A percentile compares a stretch with the other conserved stretches of the same genome.
Conservation (phyloP, 2,113 vertebrate species). For the Hypocryptadius cinnamomeus region DNA sequence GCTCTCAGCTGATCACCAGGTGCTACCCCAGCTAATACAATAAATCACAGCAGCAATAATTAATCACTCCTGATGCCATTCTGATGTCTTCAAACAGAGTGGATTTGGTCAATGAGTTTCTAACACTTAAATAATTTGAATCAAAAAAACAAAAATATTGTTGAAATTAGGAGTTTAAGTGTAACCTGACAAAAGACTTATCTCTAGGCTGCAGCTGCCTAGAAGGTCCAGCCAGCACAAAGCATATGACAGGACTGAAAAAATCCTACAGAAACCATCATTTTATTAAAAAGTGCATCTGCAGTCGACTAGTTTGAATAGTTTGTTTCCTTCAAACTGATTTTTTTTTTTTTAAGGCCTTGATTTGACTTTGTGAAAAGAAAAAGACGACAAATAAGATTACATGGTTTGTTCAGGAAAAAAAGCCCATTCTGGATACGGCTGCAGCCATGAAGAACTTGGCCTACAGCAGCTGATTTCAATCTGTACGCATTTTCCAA, state of each 20-base stretch:
- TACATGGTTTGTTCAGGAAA: not conserved
- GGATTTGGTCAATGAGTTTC: not conserved
- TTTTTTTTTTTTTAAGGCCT: not conserved
- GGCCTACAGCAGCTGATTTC: not conserved
- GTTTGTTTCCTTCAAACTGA: not conserved
- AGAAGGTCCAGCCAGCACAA: not conserved
- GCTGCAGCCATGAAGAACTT: not conserved
- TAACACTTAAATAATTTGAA: not conserved
- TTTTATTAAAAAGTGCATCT: not conserved
- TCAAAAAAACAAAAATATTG: not conserved
- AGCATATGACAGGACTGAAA: not conserved
- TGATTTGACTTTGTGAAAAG: not conserved
- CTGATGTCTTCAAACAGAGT: not conserved
- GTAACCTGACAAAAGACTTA: not conserved
- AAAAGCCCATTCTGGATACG: not conserved
- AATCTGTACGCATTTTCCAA: not conserved
- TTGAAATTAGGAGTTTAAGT: not conserved
- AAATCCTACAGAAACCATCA: not conserved
- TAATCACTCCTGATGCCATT: not conserved
- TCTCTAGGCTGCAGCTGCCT: conserved; percentile 14
- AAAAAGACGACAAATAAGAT: not conserved
- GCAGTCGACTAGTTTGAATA: not conserved
- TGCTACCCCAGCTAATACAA: not conserved
- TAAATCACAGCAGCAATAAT: not conserved
- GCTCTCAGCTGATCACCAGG: not conserved